These are phyloP conservation scores for Ctenodactylus gundi DNA, from an alignment of 2,113 vertebrate genomes.

Conservation along the genomic window DNA sequence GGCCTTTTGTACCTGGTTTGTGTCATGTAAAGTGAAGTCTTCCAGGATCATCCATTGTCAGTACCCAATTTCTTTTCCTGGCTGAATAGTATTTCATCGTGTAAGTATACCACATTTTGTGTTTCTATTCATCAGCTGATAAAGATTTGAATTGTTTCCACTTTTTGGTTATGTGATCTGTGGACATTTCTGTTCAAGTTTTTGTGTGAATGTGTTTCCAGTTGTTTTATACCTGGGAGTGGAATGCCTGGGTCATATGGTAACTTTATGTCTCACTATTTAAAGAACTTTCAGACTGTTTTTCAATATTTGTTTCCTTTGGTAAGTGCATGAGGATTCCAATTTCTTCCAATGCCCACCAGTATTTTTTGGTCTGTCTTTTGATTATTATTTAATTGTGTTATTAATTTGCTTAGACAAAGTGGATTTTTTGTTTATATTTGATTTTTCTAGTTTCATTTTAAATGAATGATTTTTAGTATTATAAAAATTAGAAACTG, in stretches of 20 bases:
- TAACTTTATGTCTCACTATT: conserved; percentile 11
- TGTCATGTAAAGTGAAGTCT: neutral
- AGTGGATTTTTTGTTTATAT: neutral
- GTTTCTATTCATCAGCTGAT: neutral
- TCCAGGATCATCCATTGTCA: neutral
- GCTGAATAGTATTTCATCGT: neutral
- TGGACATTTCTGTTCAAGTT: neutral
- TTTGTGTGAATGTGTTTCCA: conserved; percentile 18
- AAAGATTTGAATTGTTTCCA: neutral
- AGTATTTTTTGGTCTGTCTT: neutral
- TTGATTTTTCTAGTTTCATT: conserved; percentile 42
- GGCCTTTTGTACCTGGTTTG: neutral
- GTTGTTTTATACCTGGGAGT: neutral
- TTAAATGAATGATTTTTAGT: conserved; percentile 13
- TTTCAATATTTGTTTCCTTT: neutral
- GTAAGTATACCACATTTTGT: neutral
- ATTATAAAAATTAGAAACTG: neutral
- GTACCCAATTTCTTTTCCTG: neutral
- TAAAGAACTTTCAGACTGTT: neutral
- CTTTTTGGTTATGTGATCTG: conserved; percentile 25
- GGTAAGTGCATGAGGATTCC: neutral
- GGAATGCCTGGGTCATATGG: neutral
- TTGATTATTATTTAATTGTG: neutral
- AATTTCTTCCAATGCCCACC: neutral
- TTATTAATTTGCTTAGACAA: conserved; percentile 8